A percentile compares a stretch with the other conserved stretches of the same genome.
Conservation (phyloP, 2,113 vertebrate genomes). For the Gracilinanus agilis region DNA sequence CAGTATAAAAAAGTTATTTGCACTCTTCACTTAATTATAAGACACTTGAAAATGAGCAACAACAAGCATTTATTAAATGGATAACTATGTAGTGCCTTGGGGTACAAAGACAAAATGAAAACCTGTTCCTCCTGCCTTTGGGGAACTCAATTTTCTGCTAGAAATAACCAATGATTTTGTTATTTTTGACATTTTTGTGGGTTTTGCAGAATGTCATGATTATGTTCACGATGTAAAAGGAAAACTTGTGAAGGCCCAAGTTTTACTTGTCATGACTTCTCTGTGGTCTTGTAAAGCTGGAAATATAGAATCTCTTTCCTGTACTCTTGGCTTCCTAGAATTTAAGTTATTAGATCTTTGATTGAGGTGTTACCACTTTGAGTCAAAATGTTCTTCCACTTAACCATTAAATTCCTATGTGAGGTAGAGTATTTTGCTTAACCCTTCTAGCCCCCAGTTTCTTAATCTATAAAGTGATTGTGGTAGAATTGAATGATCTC, state of each 20-base stretch:
- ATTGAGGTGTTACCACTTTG: background rate
- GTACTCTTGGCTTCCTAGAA: slow-evolving; percentile 65
- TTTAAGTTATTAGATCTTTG: background rate
- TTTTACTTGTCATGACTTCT: slow-evolving; percentile 66
- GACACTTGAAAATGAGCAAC: slow-evolving; percentile 5
- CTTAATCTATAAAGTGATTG: background rate
- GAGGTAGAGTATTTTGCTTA: background rate
- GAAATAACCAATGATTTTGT: no score
- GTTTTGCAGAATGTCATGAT: background rate
- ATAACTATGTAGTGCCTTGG: background rate
- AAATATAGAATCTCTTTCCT: slow-evolving; percentile 70
- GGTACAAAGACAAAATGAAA: slow-evolving; percentile 19
- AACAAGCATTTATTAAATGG: slow-evolving; percentile 34
- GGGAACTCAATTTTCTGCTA: background rate
- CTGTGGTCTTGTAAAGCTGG: slow-evolving; percentile 64
- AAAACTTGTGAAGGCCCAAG: slow-evolving; percentile 43
- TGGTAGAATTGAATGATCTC: background rate
- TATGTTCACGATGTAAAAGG: background rate
- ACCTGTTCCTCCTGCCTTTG: slow-evolving; percentile 25
- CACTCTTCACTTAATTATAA: slow-evolving; percentile 27
- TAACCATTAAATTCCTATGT: background rate
- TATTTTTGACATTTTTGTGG: background rate
- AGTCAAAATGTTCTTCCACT: background rate
- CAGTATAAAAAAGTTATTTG: slow-evolving; percentile 35
- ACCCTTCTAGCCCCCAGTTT: background rate